Base-by-base conservation (phyloP, 2,888 invertebrate genomes). In the Parascotia fuliginaria region DNA sequence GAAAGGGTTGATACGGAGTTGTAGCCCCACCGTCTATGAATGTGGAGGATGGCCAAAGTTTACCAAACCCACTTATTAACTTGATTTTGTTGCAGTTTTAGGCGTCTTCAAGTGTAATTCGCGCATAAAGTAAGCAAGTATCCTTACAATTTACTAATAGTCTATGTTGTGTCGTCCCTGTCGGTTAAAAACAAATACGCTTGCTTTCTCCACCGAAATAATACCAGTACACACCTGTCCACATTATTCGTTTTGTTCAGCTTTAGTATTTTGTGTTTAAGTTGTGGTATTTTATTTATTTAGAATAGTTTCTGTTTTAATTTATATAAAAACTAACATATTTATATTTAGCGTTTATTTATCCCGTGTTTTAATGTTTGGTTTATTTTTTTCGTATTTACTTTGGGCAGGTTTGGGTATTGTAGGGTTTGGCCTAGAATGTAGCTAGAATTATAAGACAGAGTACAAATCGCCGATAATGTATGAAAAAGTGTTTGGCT, bases 391-490 rank as follows among this genome's bases (percentile, higher is more conserved):
- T 82, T 85, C 77, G 74, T 84, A 85, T 85, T 83, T 75, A 68
- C 75, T 84, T 87, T 86, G 92, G 92, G 92, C 92, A 92, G 92
- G 92, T 92, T 88, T 87, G 89, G 92, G 92, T 92, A 90, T 85
- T 81, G 89, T 89, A 91, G 90, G 90, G 92, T 88, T 90, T 92
- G 92, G 92, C 92, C 92, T 92, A 92, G 92, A 88, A 85, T 90
- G 81, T 92, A 92, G 89, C 84, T 92, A 92, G 89, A 85, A 79
- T 82, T 87, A 85, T 92, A 92, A 90, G 90, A 89, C 87, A 91
- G 87, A 92, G 92, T 92, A 92, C 92, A 92, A 92, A 90, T 87
- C 83, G 86, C 89, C 85, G 87, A 82, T 86, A 85, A 80, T 85
- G 84, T 87, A 85, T 87, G 83, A 83, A 81, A 79, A 79, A 80